These are phyloP conservation scores for Drosophila truncata DNA, from an alignment of 1,140 invertebrate species.

Conservation along the genomic window DNA sequence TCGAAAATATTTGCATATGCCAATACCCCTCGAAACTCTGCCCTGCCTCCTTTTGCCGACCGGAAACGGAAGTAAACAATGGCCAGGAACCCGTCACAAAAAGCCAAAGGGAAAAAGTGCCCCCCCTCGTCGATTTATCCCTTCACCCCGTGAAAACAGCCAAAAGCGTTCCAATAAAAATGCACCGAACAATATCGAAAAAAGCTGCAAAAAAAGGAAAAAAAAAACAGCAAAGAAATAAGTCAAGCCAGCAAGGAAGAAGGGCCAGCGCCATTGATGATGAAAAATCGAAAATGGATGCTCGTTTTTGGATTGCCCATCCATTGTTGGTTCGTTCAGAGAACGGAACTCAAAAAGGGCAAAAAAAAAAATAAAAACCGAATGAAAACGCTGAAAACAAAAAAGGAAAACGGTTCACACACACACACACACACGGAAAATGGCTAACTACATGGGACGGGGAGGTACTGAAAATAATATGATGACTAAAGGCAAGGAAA, in stretches of 20 bases:
- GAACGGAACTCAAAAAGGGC: slow-evolving; percentile 12
- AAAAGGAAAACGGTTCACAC: slow-evolving; percentile 8
- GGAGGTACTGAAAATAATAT: slow-evolving; percentile 46
- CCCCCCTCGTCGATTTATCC: slow-evolving; percentile 11
- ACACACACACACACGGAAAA: slow-evolving; percentile 8
- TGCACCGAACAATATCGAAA: slow-evolving; percentile 50
- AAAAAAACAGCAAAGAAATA: slow-evolving; percentile 29
- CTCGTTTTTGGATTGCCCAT: slow-evolving; percentile 52
- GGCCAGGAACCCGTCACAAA: slow-evolving; percentile 51
- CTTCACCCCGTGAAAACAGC: slow-evolving; percentile 27
- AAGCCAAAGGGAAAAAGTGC: slow-evolving; percentile 36
- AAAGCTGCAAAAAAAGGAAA: slow-evolving; percentile 23
- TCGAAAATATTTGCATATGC: slow-evolving; percentile 81
- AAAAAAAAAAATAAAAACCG: slow-evolving; percentile 15
- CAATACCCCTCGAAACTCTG: slow-evolving; percentile 23
- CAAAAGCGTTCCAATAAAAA: slow-evolving; percentile 70
- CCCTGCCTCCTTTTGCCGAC: slow-evolving; percentile 18
- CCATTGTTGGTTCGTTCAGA: slow-evolving; percentile 46
- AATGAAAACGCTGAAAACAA: slow-evolving; percentile 36
- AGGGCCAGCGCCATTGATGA: slow-evolving; percentile 29
- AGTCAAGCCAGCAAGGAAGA: slow-evolving; percentile 37
- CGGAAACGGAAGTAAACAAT: slow-evolving; percentile 82
- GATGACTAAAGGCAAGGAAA: slow-evolving; percentile 16
- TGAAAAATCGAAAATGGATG: slow-evolving; percentile 71
- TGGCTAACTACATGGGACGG: slow-evolving; percentile 15